Percentiles rank a stretch among this genome's conserved stretches.
These are phyloP conservation scores for Neomorphus geoffroyi DNA, from an alignment of 2,797 vertebrate genomes.

Conservation along the genomic window DNA sequence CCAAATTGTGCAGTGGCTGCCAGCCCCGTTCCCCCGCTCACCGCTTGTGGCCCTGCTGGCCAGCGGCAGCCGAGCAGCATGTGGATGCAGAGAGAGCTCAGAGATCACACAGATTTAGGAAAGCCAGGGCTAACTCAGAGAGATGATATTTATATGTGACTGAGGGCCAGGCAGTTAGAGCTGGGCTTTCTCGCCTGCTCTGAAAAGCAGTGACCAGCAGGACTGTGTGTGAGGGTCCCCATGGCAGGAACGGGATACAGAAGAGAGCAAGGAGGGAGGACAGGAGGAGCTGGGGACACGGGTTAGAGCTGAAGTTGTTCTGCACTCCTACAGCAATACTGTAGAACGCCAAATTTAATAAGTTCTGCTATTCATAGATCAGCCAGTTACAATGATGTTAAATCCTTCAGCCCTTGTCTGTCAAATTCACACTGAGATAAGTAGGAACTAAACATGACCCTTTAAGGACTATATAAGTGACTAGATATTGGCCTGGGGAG, in stretches of 20 bases:
- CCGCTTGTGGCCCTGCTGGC: not conserved
- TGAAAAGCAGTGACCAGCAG: not conserved
- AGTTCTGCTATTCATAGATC: not conserved
- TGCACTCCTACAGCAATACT: not conserved
- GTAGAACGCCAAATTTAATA: conserved; percentile 1
- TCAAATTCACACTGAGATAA: conserved; percentile 32
- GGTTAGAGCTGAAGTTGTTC: not conserved
- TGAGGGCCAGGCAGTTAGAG: not conserved
- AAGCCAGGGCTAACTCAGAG: not conserved
- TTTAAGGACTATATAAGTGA: not conserved
- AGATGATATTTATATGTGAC: not conserved
- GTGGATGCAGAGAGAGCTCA: fast-evolving
- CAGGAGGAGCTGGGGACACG: not conserved
- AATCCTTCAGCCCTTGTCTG: conserved; percentile 17
- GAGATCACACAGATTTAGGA: not conserved
- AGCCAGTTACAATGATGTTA: not conserved
- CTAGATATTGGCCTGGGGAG: not conserved
- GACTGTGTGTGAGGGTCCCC: not conserved
- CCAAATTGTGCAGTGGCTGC: fast-evolving
- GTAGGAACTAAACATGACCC: not conserved
- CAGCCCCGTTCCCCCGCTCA: not conserved
- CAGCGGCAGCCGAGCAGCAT: not conserved
- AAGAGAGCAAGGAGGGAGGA: not conserved
- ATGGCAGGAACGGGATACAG: not conserved
- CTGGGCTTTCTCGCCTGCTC: fast-evolving